Percentiles rank a stretch among this genome's conserved stretches.
Evolutionary conservation across 2,888 invertebrate genomes (phyloP).

Genomic region (Dasypogon diadema): DNA sequence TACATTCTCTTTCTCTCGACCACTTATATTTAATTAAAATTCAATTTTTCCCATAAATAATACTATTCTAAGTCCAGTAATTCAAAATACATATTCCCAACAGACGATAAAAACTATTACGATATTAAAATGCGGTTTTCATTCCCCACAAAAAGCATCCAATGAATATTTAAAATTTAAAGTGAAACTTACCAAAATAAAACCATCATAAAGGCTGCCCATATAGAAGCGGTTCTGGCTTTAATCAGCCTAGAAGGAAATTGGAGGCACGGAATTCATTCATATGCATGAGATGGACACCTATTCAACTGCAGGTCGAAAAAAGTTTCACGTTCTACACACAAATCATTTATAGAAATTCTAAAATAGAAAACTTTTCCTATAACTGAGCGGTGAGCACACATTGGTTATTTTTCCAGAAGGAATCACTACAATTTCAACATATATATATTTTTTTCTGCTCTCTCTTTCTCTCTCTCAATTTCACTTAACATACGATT

Average conservation of each 20-base stretch:
- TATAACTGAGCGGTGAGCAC: not conserved
- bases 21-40: no score
- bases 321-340: slow-evolving; percentile 21
- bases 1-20: no score
- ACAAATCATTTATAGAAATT: slow-evolving; percentile 18
- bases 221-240: not conserved
- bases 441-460: no score
- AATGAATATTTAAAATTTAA: no score
- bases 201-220: not conserved
- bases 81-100: no score
- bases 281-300: slow-evolving; percentile 23
- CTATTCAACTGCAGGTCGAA: slow-evolving; percentile 10
- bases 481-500: not conserved
- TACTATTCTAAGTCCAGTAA: no score
- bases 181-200: no score
- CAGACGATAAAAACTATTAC: no score
- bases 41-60: no score
- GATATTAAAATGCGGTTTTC: no score
- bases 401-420: slow-evolving; percentile 1
- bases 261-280: not conserved
- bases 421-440: not conserved
- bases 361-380: slow-evolving; percentile 19
- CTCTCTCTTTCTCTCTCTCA: no score
- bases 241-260: no score
- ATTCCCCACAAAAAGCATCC: not conserved